These are phyloP conservation scores for Drosophila kanekoi DNA, from an alignment of 2,888 invertebrate genomes.

Conservation along the genomic window DNA sequence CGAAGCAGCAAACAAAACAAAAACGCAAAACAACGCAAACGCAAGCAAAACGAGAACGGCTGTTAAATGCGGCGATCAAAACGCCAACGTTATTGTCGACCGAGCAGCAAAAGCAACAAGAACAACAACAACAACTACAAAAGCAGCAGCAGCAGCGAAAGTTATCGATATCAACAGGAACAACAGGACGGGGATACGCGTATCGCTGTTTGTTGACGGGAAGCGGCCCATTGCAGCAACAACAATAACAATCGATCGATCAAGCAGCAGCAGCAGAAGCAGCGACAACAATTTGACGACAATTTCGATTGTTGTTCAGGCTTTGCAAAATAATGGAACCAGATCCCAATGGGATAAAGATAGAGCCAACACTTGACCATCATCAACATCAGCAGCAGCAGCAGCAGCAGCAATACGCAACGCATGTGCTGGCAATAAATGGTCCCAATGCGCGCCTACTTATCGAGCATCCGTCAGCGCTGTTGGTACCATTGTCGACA, in stretches of 20 bases:
- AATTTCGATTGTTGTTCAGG: conserved; percentile 80
- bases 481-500: conserved; percentile 82
- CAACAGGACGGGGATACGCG: conserved; percentile 37
- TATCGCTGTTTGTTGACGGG: conserved; percentile 53
- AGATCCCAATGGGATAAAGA: conserved; percentile 85
- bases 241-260: conserved; percentile 6
- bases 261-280: conserved; percentile 31
- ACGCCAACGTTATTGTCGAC: conserved; percentile 50
- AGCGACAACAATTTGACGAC: conserved; percentile 60
- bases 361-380: conserved; percentile 84
- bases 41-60: conserved; percentile 51
- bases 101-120: conserved; percentile 40
- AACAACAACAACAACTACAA: conserved; percentile 28
- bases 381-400: conserved; percentile 78
- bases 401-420: conserved; percentile 71
- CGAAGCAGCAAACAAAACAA: conserved; percentile 53
- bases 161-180: conserved; percentile 58
- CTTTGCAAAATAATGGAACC: conserved; percentile 84
- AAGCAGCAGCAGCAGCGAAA: conserved; percentile 39
- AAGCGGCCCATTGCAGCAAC: conserved; percentile 10
- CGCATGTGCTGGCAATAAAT: conserved; percentile 84
- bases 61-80: conserved; percentile 72
- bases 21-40: conserved; percentile 24
- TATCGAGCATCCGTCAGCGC: conserved; percentile 83
- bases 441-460: conserved; percentile 84